These are phyloP conservation scores for Thysanoteuthis rhombus DNA, from an alignment of 2,888 invertebrate species.

Conservation along the genomic window DNA sequence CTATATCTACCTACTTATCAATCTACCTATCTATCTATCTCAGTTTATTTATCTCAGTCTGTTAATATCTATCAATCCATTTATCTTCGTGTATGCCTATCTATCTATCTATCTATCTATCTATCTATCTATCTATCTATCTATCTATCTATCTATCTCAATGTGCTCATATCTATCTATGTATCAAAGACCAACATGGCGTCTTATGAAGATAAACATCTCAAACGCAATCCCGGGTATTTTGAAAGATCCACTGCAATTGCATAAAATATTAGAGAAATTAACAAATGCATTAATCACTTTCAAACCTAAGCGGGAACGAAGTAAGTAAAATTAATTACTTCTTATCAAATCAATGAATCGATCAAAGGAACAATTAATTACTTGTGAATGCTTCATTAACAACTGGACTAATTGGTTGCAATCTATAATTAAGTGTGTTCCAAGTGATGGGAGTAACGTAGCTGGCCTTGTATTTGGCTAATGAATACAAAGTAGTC, in stretches of 20 bases:
- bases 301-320: not conserved
- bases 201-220: too few relatives aligned
- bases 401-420: not conserved
- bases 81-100: not conserved
- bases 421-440: not conserved
- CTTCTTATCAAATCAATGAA: not conserved
- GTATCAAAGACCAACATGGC: too few relatives aligned
- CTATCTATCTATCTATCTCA: not conserved
- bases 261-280: not conserved
- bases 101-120: not conserved
- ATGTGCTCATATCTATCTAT: not conserved
- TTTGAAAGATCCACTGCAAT: not conserved
- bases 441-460: not conserved
- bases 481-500: too few relatives aligned
- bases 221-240: not conserved
- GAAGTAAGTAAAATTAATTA: not conserved
- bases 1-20: too few relatives aligned
- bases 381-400: not conserved
- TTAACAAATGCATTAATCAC: not conserved
- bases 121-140: not conserved
- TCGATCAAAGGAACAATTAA: not conserved
- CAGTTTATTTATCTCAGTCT: too few relatives aligned
- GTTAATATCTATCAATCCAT: too few relatives aligned
- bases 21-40: too few relatives aligned
- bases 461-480: not conserved